A percentile compares a stretch with the other conserved stretches of the same genome.
phyloP scores from a whole-genome alignment of 2,888 invertebrate genomes.

The Galerucella calmariensis region DNA sequence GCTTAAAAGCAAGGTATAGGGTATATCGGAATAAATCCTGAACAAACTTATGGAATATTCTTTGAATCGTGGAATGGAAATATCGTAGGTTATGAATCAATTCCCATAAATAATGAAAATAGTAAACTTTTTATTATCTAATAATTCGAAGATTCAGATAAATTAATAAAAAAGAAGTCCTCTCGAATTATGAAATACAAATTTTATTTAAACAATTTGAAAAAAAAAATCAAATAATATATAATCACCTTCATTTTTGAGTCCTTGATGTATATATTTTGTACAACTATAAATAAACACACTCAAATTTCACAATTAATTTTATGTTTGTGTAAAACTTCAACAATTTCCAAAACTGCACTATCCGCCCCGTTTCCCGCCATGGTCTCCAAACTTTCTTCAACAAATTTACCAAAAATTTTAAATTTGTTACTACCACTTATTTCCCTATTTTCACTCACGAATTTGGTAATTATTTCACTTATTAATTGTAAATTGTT shows the following conservation, averaged over 20 bases:
- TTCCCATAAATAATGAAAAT: no score
- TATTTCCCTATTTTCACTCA: constrained; percentile 28
- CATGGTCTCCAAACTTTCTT: constrained; percentile 44
- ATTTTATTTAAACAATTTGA: no score
- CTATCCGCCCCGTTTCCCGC: constrained; percentile 42
- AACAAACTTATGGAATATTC: no score
- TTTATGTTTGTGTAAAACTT: constrained; percentile 48
- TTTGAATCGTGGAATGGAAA: no score
- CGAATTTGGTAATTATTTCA: constrained; percentile 45
- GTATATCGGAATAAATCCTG: no score
- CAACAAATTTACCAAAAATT: constrained; percentile 47
- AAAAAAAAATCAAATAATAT: background rate
- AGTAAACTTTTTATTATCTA: no score
- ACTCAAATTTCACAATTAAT: constrained; percentile 33
- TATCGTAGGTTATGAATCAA: no score
- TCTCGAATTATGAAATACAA: no score
- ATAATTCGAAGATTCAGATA: no score
- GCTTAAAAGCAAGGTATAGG: no score
- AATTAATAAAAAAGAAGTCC: no score
- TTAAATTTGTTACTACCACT: constrained; percentile 38
- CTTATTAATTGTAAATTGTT: constrained; percentile 44
- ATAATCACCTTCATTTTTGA: background rate
- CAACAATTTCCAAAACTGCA: constrained; percentile 48
- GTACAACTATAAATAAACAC: background rate
- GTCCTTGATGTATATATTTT: background rate